Conservation (phyloP, 1,140 invertebrate species). For the Nebria ingens region DNA sequence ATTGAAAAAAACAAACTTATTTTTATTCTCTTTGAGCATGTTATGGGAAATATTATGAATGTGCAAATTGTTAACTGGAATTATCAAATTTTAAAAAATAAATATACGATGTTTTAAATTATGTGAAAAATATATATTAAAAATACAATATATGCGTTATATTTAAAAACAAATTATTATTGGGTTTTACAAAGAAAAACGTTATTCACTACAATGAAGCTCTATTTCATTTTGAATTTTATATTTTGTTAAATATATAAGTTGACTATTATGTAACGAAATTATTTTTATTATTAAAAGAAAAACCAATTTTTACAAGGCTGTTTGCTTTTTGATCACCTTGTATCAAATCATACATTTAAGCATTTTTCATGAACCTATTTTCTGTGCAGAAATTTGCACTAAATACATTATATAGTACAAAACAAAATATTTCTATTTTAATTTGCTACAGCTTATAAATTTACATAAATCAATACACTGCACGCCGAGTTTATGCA, state of each 20-base stretch:
- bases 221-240: neutral
- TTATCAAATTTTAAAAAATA: neutral
- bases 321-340: conserved; percentile 4
- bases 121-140: conserved; percentile 5
- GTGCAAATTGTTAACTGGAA: neutral
- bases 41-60: neutral
- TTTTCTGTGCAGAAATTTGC: too few species aligned
- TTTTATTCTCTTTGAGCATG: neutral
- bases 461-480: too few species aligned
- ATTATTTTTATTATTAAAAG: neutral
- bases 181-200: neutral
- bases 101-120: neutral
- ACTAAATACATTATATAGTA: too few species aligned
- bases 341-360: too few species aligned
- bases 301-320: neutral
- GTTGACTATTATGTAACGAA: neutral
- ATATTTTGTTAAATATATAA: neutral
- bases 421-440: too few species aligned
- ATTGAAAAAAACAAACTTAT: too few species aligned
- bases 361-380: too few species aligned
- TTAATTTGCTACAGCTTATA: too few species aligned
- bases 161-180: neutral
- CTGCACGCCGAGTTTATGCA: too few species aligned
- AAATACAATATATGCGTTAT: neutral
- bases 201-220: neutral